Conservation (phyloP, 92 coral and sea anemone genomes). For the Epizoanthus stellaris region DNA sequence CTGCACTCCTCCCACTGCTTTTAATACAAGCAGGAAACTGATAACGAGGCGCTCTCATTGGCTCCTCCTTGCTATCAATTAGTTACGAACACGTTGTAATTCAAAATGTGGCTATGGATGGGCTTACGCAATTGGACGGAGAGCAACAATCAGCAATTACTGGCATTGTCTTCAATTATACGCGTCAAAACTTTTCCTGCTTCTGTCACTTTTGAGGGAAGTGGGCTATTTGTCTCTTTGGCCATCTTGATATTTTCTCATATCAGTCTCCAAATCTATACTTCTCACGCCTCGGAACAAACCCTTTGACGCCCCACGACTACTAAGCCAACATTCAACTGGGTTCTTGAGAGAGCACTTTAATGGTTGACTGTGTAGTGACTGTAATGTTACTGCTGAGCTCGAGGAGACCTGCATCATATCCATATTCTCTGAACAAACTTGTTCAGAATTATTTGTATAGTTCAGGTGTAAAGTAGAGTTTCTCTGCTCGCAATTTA, state of each 20-base stretch:
- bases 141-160: slow-evolving; percentile 97
- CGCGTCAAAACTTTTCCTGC: slow-evolving; percentile 70
- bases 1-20: slow-evolving; percentile 94
- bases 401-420: neutral
- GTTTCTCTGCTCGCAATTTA: slow-evolving; percentile 49
- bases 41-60: slow-evolving; percentile 85
- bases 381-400: neutral
- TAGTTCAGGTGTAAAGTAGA: slow-evolving; percentile 53
- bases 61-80: slow-evolving; percentile 86
- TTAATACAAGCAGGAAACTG: slow-evolving; percentile 87
- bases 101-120: slow-evolving; percentile 88
- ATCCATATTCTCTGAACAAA: neutral
- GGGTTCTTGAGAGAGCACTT: slow-evolving; percentile 1
- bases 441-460: slow-evolving; percentile 2
- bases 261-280: slow-evolving; percentile 36
- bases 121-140: slow-evolving; percentile 97
- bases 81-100: slow-evolving; percentile 95
- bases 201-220: slow-evolving; percentile 66
- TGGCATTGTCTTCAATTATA: slow-evolving; percentile 76
- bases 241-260: slow-evolving; percentile 34
- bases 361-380: neutral
- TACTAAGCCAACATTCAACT: slow-evolving; percentile 15
- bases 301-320: slow-evolving; percentile 33
- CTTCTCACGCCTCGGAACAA: slow-evolving; percentile 11
- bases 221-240: slow-evolving; percentile 68